Base-by-base conservation (phyloP, 2,113 vertebrate genomes). In the Mystacornis crossleyi region DNA sequence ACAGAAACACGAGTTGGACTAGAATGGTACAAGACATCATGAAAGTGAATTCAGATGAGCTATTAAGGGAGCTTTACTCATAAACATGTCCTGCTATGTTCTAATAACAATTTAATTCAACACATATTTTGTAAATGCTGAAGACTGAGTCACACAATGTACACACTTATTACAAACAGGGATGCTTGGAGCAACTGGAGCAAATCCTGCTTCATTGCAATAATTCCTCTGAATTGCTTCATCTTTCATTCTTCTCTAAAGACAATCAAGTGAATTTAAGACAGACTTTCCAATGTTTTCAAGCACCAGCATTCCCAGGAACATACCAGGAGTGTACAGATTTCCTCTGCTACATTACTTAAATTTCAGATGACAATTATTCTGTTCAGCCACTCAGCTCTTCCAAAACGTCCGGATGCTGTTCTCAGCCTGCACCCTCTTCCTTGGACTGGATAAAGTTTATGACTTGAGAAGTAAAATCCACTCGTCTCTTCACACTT, bases 51-150 rank as follows among this genome's bases (percentile, higher is more conserved):
- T 97, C 93, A 97, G 94, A 91, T 86, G 69, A 97, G 90, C 82
- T 96, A 66, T 95, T 97, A 97, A 97, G 92, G 43, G 77, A 97
- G 90, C 79, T 97, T 97, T 95, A 95, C 75, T 95, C 91, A 97
- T 93, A 97, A 98, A 96, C 92, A 94, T 86, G 84, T 73, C 91
- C 97, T 96, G 85, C 95, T 95, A 96, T 81, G 89, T 93, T 97
- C 92, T 96, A 98, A 96, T 97, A 97, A 96, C 94, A 92, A 92
- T 95, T 98, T 97, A 98, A 98, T 97, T 97, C 97, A 93, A 98
- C 95, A 95, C 97, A 98, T 95, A 96, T 95, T 98, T 97, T 88
- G 94, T 90, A 96, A 95, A 95, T 86, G 88, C 90, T 82, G 81
- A 79, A 77, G 72, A 88, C 45, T 45, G 93, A 96, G 57, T 95